Base-by-base conservation (phyloP, 2,888 invertebrate species). In the Zelleria hepariella region DNA sequence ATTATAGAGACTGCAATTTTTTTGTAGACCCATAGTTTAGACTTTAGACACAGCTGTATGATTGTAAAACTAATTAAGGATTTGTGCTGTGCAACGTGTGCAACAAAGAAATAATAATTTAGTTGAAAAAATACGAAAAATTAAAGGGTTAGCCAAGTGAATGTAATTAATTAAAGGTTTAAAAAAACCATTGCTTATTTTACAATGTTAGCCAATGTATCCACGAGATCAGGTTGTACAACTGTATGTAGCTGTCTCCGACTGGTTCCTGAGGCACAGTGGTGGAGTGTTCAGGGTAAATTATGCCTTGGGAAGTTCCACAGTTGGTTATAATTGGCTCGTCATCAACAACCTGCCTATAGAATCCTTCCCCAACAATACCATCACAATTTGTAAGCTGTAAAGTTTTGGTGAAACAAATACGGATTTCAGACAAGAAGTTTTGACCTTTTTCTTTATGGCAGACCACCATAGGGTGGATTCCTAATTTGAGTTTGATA, bases 391-490 rank as follows among this genome's bases (percentile, higher is more conserved):
- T 90, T 2, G 91, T 86, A 18, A 94, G 71, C 47, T 90, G 75
- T 21, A 95, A 75, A 0, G 80, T 75, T 71, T 94, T 95, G 70
- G 93, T 87, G 65, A 95, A 93, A 70, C 95, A 96, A 57, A 95
- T 90, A 21, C 94, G 86, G 59, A 95, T 91, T 75, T 95, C 95
- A 21, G 91, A 90, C 57, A 95, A 72, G 69, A 91, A 92, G 2
- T 89, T 90, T 21, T 89, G 79, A 23, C 90, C 90, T 0, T 89
- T 79, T 71, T 93, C 92, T 47, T 83, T 86, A 5, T 90, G 79
- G 68, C 95, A 95, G 68, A 92, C 90, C 53, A 95, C 90, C 49
- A 89, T 88, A 0, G 92, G 92, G 64, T 90, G 91, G 58, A 90
- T 91, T 2, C 91, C 90, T 25, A 93, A 72, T 20, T 78, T 75